phyloP scores from a whole-genome alignment of 2,113 vertebrate genomes.

The Seriola quinqueradiata region DNA sequence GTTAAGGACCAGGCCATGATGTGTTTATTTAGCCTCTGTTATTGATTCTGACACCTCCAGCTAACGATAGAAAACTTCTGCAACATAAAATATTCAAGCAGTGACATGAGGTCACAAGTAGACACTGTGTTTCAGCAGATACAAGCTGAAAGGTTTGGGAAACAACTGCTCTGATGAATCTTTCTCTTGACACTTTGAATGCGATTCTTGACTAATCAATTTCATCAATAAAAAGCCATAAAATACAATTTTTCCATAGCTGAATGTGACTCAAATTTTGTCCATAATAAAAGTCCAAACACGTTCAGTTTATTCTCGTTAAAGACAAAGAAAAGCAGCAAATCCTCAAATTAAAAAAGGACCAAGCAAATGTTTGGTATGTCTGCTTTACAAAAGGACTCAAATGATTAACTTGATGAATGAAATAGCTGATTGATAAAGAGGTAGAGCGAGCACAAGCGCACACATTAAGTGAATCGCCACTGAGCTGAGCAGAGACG shows the following conservation, averaged over 20 bases:
- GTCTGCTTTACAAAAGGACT: background rate
- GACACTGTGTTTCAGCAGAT: background rate
- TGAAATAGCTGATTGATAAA: too few species aligned
- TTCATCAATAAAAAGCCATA: background rate
- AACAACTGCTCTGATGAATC: background rate
- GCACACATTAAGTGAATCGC: background rate
- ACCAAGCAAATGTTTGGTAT: background rate
- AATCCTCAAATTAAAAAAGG: background rate
- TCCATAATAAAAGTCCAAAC: background rate
- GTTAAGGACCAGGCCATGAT: slow-evolving; percentile 1
- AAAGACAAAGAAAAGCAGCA: background rate
- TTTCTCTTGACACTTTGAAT: too few species aligned
- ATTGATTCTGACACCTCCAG: slow-evolving; percentile 15
- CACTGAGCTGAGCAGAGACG: background rate
- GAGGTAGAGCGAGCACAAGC: background rate
- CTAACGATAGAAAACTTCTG: slow-evolving; percentile 9
- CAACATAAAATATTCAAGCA: background rate
- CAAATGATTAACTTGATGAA: background rate
- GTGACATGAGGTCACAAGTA: background rate
- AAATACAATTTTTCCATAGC: background rate
- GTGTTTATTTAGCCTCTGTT: slow-evolving; percentile 5
- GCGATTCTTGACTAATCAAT: background rate
- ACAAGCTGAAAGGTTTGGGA: background rate
- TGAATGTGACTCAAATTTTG: background rate
- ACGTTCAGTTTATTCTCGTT: background rate